Evolutionary conservation across 2,888 invertebrate genomes (phyloP), one percentile per base, ranked within the genome.

Genomic region (Scaptomyza parva): DNA sequence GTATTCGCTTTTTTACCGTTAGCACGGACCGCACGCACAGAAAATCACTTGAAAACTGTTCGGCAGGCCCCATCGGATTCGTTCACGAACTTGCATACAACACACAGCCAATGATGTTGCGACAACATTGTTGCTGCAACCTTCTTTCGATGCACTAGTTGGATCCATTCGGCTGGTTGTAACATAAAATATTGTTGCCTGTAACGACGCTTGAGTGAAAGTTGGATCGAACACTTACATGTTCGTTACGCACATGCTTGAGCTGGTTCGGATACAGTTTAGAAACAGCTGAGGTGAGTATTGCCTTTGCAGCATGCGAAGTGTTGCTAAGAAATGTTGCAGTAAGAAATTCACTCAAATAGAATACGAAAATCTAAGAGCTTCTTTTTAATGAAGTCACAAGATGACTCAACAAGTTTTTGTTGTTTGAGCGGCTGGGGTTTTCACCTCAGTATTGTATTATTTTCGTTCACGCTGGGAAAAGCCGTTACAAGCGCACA

Each of bases 21-120:
- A 52, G 53, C 61, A 69, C 54, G 68, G 70, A 64, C 81, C 78
- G 65, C 24, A 75, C 70, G 85, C 86, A 65, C 63, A 50, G 86
- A 76, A 86, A 81, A 83, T 78, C 85, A 72, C 75, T 78, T 85
- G 69, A 82, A 82, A 80, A 78, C 79, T 83, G 81, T 70, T 74
- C 71, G 80, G 73, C 67, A 43, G 39, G 39, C 14, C 45, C 47
- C 40, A 54, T 75, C 54, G 51, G 45, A 44, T 50, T 44, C 50
- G 28, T 33, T 22, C 47, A 53, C 68, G 68, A 68, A 40, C 57
- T 57, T 58, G 37, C 43, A 8, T 28, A 57, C 37, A 52, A 52
- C 43, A 30, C 37, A 28, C 39, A 61, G 60, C 73, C 68, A 77
- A 62, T 73, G 62, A 57, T 77, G 77, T 77, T 77, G 78, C 73